Evolutionary conservation across 23 tunicate genomes (phyloP).

Genomic region (Halocynthia roretzi): DNA sequence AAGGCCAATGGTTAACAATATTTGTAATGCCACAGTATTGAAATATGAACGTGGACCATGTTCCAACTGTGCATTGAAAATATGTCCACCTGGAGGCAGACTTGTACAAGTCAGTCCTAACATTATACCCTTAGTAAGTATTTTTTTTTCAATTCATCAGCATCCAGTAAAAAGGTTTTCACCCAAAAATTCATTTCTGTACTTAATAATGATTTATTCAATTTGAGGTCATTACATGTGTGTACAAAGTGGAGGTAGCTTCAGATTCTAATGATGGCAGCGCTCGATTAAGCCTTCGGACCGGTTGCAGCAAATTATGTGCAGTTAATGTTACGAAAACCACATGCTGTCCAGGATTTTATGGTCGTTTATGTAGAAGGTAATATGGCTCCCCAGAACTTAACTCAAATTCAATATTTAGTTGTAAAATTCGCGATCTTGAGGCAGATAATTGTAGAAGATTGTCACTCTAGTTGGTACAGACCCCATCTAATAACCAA

Average conservation of each 20-base stretch:
- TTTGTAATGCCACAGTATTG: slow-evolving; percentile 9
- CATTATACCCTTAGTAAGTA: neutral
- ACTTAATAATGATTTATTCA: too few species aligned
- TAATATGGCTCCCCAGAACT: neutral
- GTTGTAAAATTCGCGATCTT: neutral
- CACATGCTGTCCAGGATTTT: slow-evolving; percentile 65
- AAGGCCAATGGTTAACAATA: slow-evolving; percentile 34
- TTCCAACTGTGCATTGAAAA: slow-evolving; percentile 24
- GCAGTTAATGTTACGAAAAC: slow-evolving; percentile 6
- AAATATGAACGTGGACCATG: slow-evolving; percentile 37
- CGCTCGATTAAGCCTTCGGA: neutral
- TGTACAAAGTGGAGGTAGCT: neutral
- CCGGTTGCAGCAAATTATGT: slow-evolving; percentile 43
- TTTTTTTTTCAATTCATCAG: neutral
- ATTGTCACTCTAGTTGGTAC: neutral
- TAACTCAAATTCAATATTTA: neutral
- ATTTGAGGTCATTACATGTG: neutral
- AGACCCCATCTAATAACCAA: neutral
- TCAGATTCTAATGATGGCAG: slow-evolving; percentile 10
- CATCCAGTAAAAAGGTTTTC: too few species aligned
- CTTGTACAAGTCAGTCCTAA: neutral
- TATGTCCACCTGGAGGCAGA: slow-evolving; percentile 18
- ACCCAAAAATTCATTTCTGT: too few species aligned
- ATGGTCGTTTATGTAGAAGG: slow-evolving; percentile 56
- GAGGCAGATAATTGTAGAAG: neutral